A percentile compares a stretch with the other conserved stretches of the same genome.
phyloP scores from a whole-genome alignment of 2,888 invertebrate genomes.

The Chrysodeixis includens region DNA sequence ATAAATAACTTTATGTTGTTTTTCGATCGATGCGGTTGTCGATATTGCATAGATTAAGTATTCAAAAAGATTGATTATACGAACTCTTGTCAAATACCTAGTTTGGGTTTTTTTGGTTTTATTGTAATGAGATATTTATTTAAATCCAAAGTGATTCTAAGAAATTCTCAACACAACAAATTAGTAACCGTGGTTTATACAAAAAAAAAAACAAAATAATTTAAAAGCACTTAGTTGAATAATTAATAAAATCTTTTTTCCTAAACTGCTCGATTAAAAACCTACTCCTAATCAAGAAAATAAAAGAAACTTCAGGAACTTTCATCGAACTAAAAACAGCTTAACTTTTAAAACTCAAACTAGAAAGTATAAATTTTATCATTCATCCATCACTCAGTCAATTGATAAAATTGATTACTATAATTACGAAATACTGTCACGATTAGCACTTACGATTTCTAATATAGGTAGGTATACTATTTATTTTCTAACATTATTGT shows the following conservation, averaged over 20 bases:
- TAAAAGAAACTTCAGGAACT: background rate
- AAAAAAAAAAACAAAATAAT: background rate
- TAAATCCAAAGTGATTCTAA: background rate
- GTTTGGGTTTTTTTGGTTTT: background rate
- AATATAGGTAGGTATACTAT: no score
- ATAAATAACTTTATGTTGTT: background rate
- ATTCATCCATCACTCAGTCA: no score
- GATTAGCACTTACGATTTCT: no score
- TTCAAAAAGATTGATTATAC: background rate
- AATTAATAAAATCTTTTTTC: no score
- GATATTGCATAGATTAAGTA: background rate
- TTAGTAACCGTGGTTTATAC: background rate
- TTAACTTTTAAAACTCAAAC: background rate
- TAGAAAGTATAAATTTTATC: no score
- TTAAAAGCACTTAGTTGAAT: no score
- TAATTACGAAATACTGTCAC: no score
- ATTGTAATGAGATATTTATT: slow-evolving; percentile 2
- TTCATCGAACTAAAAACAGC: background rate
- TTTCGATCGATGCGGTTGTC: background rate
- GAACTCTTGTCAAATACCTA: background rate
- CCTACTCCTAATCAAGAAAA: background rate
- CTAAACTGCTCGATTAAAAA: no score
- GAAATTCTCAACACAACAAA: background rate
- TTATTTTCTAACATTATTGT: no score
- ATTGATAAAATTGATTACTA: no score